A percentile compares a stretch with the other conserved stretches of the same genome.
phyloP scores from a whole-genome alignment of 2,888 invertebrate species.

The Torymus auratus region DNA sequence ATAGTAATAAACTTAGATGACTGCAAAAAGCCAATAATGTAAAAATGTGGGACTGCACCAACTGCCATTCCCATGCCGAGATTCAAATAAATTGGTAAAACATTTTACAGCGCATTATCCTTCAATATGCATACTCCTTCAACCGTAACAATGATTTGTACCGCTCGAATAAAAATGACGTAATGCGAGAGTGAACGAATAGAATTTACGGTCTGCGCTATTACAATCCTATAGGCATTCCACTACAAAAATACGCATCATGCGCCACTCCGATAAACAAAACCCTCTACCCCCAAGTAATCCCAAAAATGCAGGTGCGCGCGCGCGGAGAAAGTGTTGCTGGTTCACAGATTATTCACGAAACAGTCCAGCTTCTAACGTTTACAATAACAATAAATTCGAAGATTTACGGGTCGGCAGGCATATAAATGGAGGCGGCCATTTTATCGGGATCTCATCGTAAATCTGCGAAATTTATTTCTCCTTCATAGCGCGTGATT shows the following conservation, averaged over 20 bases:
- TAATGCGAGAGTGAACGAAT: neutral
- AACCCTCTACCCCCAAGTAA: neutral
- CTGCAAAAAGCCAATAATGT: neutral
- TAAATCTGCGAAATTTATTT: constrained; percentile 52
- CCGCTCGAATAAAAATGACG: constrained; percentile 13
- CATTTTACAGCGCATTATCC: constrained; percentile 29
- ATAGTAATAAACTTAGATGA: constrained; percentile 1
- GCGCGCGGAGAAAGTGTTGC: neutral
- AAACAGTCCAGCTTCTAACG: neutral
- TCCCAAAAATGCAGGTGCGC: neutral
- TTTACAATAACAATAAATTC: constrained; percentile 28
- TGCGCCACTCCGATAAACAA: neutral
- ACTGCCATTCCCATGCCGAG: neutral
- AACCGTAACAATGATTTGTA: constrained; percentile 15
- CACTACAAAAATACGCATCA: neutral
- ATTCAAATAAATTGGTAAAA: constrained; percentile 31
- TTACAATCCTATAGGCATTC: neutral
- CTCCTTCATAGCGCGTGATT: constrained; percentile 3
- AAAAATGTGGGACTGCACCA: neutral
- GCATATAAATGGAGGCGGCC: neutral
- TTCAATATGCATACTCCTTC: neutral
- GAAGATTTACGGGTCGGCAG: constrained; percentile 20
- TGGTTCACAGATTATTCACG: constrained; percentile 10
- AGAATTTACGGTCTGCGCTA: neutral
- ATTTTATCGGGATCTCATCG: constrained; percentile 41